Percentiles rank a stretch among this genome's conserved stretches.
phyloP scores from a whole-genome alignment of 2,797 vertebrate species.

The Melanogrammus aeglefinus region DNA sequence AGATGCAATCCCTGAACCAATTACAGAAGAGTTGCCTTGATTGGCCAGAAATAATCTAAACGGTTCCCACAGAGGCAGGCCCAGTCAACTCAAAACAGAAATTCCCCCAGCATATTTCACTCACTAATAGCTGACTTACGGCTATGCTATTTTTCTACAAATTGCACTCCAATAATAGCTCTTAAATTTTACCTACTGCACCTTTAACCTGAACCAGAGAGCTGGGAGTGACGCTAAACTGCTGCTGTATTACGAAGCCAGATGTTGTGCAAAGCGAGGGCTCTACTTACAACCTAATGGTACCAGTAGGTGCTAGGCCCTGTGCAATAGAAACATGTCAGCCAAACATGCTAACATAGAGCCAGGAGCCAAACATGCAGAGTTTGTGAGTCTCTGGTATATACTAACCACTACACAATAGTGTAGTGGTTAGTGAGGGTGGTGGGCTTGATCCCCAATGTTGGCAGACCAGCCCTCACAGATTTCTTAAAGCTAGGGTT shows the following conservation, averaged over 20 bases:
- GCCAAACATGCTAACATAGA: too few relatives aligned
- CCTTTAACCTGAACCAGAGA: neutral
- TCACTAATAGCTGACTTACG: neutral
- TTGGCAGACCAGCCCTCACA: too few relatives aligned
- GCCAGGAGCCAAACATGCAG: too few relatives aligned
- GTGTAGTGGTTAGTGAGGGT: too few relatives aligned
- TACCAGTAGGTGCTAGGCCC: too few relatives aligned
- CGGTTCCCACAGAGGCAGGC: neutral
- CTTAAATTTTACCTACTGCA: neutral
- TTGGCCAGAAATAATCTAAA: neutral
- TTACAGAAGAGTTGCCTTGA: neutral
- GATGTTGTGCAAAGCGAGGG: too few relatives aligned
- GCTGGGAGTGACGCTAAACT: neutral
- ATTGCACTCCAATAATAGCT: neutral
- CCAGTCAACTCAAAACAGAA: neutral
- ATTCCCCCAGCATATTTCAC: neutral
- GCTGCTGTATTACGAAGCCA: neutral
- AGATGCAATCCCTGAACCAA: neutral
- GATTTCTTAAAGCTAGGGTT: too few relatives aligned
- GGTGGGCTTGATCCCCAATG: too few relatives aligned
- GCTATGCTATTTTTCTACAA: neutral
- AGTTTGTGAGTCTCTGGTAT: too few relatives aligned
- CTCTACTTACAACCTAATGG: too few relatives aligned
- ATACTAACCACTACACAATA: too few relatives aligned
- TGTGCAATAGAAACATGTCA: too few relatives aligned